These are phyloP conservation scores for Phoxinus phoxinus DNA, from an alignment of 2,113 vertebrate species.

Conservation along the genomic window DNA sequence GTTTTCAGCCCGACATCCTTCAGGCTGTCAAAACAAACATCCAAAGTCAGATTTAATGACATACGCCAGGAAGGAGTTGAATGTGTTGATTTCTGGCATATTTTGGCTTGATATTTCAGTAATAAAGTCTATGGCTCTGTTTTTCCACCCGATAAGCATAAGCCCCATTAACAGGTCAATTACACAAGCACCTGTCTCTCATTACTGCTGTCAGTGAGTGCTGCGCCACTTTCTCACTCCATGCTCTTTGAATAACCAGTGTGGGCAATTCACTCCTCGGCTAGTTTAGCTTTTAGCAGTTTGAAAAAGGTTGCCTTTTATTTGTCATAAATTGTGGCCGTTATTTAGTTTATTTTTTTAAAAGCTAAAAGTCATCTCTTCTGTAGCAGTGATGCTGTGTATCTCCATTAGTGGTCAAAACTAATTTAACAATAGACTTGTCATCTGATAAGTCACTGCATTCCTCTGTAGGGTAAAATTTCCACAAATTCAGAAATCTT, in stretches of 20 bases:
- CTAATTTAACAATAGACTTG: not conserved
- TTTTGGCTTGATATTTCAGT: conserved; percentile 5
- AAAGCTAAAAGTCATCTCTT: not conserved
- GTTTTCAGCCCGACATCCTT: not conserved
- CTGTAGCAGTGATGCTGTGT: not conserved
- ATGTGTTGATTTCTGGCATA: not conserved
- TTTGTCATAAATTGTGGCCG: not conserved
- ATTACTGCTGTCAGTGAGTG: not conserved
- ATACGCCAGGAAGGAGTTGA: not conserved
- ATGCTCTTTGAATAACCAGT: not conserved
- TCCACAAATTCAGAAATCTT: not conserved
- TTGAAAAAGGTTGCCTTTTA: not conserved
- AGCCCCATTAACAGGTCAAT: conserved; percentile 19
- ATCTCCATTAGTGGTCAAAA: not conserved
- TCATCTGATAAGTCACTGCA: not conserved
- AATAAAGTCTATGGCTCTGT: not conserved
- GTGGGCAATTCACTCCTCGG: not conserved
- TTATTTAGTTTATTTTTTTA: not conserved
- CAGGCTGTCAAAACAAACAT: not conserved
- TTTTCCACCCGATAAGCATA: conserved; percentile 11
- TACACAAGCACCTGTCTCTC: not conserved
- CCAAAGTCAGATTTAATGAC: conserved; percentile 11
- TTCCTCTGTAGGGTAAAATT: not conserved
- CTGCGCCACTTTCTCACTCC: not conserved
- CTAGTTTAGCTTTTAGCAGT: not conserved